These are phyloP conservation scores for Lamellibrachia satsuma DNA, from an alignment of 2,888 invertebrate species.

Conservation along the genomic window DNA sequence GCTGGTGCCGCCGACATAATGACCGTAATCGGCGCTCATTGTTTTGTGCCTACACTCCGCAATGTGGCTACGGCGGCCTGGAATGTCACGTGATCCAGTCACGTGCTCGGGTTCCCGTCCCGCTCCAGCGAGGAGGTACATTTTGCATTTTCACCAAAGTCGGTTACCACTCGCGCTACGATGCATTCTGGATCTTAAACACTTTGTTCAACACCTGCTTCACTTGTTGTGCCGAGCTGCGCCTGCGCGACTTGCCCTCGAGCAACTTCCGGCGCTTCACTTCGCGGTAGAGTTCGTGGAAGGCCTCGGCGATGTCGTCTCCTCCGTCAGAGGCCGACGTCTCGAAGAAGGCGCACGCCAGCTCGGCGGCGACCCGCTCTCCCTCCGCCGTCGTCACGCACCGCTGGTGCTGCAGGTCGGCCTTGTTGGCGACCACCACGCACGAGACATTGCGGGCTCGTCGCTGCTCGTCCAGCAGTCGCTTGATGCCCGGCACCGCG, in stretches of 20 bases:
- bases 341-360: slow-evolving; percentile 62
- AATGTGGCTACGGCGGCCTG: not conserved
- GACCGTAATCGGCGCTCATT: not conserved
- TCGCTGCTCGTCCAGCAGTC: slow-evolving; percentile 53
- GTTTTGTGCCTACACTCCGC: not conserved
- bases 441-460: slow-evolving; percentile 55
- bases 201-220: slow-evolving; percentile 22
- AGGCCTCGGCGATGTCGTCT: slow-evolving; percentile 60
- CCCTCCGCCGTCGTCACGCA: slow-evolving; percentile 54
- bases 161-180: slow-evolving; percentile 8
- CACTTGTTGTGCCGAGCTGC: slow-evolving; percentile 23
- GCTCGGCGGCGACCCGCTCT: slow-evolving; percentile 54
- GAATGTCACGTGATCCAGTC: not conserved
- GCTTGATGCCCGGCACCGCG: slow-evolving; percentile 50
- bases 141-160: not conserved
- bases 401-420: slow-evolving; percentile 52
- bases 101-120: not conserved
- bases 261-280: slow-evolving; percentile 37
- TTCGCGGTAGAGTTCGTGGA: slow-evolving; percentile 62
- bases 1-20: not conserved
- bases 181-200: slow-evolving; percentile 22
- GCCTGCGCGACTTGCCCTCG: slow-evolving; percentile 22
- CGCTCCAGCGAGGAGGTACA: not conserved
- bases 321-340: slow-evolving; percentile 63
- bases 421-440: slow-evolving; percentile 61